Evolutionary conservation across 2,113 vertebrate species (phyloP), one percentile per base, ranked within the genome.

Genomic region (Chascanopsetta lugubris): DNA sequence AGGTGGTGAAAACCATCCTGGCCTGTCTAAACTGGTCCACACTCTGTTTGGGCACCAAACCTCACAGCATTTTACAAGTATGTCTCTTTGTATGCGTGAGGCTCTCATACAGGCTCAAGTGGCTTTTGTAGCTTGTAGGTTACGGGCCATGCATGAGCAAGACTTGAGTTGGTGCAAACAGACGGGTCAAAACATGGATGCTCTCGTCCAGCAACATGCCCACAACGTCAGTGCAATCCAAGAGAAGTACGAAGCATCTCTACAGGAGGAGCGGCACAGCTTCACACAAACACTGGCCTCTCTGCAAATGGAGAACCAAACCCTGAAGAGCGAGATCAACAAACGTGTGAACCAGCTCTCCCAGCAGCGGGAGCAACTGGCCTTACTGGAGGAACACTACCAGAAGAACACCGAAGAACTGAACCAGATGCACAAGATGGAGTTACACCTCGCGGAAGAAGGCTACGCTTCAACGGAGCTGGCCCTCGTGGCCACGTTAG

Each of bases 31-130:
- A 74, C 89, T 91, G 8, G 90, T 95, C 58, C 86, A 80, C 10
- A 62, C 72, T 21, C 89, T 94, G 61, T 89, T 92, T 0, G 92
- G 89, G 1, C 77, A 68, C 6, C 82, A 85, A 0, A 88, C 86
- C 6, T 79, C 93, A 65, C 85, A 85, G 47, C 70, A 86, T 51
- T 83, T 94, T 1, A 85, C 89, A 10, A 90, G 85, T 11, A 93
- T 92, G 24, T 93, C 94, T 1, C 56, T 95, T 45, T 90, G 96
- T 40, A 94, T 98, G 79, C 94, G 94, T 0, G 96, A 97, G 27
- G 96, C 96, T 1, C 90, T 98, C 1, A 87, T 94, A 56, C 97
- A 98, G 85, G 94, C 95, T 54, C 96, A 99, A 70, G 93, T 98
- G 38, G 95, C 94, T 8, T 98, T 97, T 0, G 88, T 95, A 0